phyloP scores from a whole-genome alignment of 2,888 invertebrate species.

The Barypeithes pellucidus region DNA sequence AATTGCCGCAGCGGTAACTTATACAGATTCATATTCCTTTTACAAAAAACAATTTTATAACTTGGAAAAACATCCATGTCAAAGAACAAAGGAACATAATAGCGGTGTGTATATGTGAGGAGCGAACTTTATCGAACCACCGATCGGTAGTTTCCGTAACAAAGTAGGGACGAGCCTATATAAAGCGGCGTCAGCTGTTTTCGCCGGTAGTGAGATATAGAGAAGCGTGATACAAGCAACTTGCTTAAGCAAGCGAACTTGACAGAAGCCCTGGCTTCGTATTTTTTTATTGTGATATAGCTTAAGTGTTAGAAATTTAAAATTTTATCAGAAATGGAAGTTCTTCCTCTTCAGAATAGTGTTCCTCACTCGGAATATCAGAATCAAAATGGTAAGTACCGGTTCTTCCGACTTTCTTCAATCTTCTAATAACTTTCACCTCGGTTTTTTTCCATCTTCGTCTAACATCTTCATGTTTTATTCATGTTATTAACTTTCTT shows the following conservation, averaged over 20 bases:
- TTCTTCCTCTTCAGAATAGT: constrained; percentile 62
- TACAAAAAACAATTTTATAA: constrained; percentile 33
- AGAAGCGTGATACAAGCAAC: constrained; percentile 41
- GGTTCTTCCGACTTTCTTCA: constrained; percentile 23
- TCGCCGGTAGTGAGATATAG: constrained; percentile 51
- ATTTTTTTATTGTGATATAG: constrained; percentile 63
- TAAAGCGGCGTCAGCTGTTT: constrained; percentile 53
- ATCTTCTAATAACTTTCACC: constrained; percentile 20
- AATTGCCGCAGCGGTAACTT: constrained; percentile 24
- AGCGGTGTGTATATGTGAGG: constrained; percentile 33
- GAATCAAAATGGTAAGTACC: constrained; percentile 65
- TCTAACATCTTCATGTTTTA: neutral
- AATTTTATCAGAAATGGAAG: constrained; percentile 64
- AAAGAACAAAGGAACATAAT: constrained; percentile 53
- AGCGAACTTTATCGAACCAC: neutral
- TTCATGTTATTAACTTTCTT: neutral
- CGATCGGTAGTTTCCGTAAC: constrained; percentile 52
- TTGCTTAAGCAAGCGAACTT: constrained; percentile 43
- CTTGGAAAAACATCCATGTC: constrained; percentile 36
- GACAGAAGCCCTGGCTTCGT: constrained; percentile 59
- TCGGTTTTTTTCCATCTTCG: neutral
- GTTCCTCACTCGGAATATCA: constrained; percentile 64
- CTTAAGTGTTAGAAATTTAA: constrained; percentile 60
- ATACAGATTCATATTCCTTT: constrained; percentile 30
- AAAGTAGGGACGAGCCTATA: constrained; percentile 58